Conservation (phyloP, 2,113 vertebrate genomes). For the Myiagra hebetior region DNA sequence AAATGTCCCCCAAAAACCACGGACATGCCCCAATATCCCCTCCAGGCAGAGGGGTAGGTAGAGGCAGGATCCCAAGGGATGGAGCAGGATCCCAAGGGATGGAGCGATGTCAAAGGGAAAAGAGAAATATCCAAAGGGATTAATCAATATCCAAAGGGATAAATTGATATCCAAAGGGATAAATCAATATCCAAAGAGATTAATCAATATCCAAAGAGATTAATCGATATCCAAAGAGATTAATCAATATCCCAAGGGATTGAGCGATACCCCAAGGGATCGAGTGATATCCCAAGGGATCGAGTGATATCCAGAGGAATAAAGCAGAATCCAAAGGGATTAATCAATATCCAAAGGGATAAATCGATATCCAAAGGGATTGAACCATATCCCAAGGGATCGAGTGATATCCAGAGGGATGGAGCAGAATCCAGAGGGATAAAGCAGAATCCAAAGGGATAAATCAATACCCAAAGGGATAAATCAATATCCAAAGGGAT, state of each 20-base stretch:
- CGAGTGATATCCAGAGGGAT: neutral
- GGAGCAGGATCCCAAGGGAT: neutral
- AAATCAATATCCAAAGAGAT: neutral
- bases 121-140: no score
- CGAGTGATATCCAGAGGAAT: no score
- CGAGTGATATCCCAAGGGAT: neutral
- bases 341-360: no score
- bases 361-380: no score
- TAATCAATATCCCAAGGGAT: no score
- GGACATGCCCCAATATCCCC: no score
- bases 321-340: neutral
- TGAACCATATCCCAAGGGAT: fast-evolving
- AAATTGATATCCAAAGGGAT: neutral
- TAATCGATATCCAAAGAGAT: neutral
- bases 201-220: neutral
- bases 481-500: no score
- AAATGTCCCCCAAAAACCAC: neutral
- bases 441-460: neutral
- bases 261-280: fast-evolving
- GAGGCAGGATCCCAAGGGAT: neutral
- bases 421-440: no score
- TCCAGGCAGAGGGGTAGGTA: fast-evolving
- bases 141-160: no score
- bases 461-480: neutral
- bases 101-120: no score